These are phyloP conservation scores for Parazoanthus atlanticus DNA, from an alignment of 92 coral and sea anemone genomes.

Conservation along the genomic window DNA sequence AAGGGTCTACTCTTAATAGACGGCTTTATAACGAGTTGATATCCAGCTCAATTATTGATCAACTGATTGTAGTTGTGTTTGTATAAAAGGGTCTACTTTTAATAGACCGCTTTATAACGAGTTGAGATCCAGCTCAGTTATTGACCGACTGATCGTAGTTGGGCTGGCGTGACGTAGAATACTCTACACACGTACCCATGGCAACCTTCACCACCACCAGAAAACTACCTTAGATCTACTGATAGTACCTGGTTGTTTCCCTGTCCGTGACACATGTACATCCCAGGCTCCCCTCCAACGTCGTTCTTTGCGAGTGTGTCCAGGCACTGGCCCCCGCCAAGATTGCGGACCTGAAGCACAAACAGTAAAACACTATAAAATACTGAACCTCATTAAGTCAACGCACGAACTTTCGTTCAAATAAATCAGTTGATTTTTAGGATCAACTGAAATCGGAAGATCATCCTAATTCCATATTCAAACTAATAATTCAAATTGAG, in stretches of 20 bases:
- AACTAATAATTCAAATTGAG: no score
- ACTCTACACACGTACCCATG: background rate
- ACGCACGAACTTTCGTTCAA: background rate
- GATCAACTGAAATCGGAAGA: no score
- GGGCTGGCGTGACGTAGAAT: background rate
- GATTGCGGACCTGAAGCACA: constrained; percentile 71
- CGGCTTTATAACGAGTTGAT: no score
- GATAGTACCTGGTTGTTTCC: constrained; percentile 89
- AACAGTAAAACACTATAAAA: background rate
- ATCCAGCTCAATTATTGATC: no score
- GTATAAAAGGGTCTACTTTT: no score
- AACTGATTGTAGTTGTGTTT: no score
- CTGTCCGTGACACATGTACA: constrained; percentile 94
- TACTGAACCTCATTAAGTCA: background rate
- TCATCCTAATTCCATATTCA: no score
- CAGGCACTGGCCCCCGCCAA: constrained; percentile 72
- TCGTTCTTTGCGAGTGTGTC: constrained; percentile 89
- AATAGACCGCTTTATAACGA: no score
- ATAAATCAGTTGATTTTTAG: background rate
- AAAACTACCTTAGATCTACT: background rate
- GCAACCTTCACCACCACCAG: no score
- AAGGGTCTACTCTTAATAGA: no score
- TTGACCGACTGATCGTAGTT: no score
- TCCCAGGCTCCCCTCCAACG: constrained; percentile 86
- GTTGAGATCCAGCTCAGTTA: no score